Evolutionary conservation across 2,113 vertebrate genomes (phyloP).

Genomic region (Tychaedon coryphoeus): DNA sequence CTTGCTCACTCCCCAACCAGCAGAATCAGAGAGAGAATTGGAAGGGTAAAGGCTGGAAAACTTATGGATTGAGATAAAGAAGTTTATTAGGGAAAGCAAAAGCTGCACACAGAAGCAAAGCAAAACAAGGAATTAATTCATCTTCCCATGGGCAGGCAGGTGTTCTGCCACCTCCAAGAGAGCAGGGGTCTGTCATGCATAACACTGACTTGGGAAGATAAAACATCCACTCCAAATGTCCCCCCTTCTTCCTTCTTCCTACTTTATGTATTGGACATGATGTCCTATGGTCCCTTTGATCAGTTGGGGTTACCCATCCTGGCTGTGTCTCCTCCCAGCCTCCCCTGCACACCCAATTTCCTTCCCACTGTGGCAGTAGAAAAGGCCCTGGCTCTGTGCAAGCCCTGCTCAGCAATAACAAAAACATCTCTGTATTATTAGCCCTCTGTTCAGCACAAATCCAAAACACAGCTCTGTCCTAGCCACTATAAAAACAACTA

Average conservation of each 20-base stretch:
- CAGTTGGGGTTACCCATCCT: not conserved
- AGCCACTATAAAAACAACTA: not conserved
- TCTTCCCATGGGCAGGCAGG: not conserved
- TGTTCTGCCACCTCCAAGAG: not conserved
- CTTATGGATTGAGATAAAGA: not conserved
- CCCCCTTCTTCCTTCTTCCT: not conserved
- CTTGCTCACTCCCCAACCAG: not conserved
- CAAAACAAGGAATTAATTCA: not conserved
- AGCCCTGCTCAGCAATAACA: not conserved
- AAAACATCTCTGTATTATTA: not conserved
- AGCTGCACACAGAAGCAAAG: not conserved
- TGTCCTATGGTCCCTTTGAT: not conserved
- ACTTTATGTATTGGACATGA: not conserved
- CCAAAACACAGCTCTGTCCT: not conserved
- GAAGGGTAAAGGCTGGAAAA: not conserved
- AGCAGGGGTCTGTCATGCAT: accelerated
- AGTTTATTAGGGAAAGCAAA: not conserved
- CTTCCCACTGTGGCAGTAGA: not conserved
- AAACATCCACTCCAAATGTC: not conserved
- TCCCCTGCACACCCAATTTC: not conserved
- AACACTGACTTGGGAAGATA: not conserved
- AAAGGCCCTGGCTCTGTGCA: not conserved
- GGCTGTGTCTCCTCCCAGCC: not conserved
- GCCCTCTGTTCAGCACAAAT: not conserved
- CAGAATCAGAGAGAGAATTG: not conserved